Conservation (phyloP, 2,113 vertebrate species). For the Eleginops maclovinus region DNA sequence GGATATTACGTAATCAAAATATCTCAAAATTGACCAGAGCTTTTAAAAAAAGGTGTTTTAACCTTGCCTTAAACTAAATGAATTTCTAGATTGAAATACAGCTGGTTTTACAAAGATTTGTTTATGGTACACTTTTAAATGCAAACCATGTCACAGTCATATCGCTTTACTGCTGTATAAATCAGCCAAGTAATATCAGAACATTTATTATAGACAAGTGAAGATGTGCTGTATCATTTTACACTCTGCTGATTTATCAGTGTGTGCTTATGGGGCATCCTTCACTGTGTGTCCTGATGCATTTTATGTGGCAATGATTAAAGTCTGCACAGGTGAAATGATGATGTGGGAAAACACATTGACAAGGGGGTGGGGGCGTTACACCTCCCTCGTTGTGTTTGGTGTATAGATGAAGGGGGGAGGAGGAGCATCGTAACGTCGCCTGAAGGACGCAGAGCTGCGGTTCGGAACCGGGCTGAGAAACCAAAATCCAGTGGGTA, state of each 20-base stretch:
- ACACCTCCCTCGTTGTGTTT: constrained; percentile 5
- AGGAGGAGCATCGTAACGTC: constrained; percentile 58
- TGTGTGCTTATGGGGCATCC: background rate
- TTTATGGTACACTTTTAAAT: background rate
- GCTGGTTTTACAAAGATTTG: background rate
- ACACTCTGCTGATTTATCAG: background rate
- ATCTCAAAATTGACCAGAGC: too few relatives aligned
- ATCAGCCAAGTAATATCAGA: background rate
- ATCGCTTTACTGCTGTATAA: background rate
- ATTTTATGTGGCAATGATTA: constrained; percentile 6
- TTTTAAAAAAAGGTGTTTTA: too few relatives aligned
- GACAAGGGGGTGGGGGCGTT: background rate
- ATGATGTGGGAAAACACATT: constrained; percentile 10
- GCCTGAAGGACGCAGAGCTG: constrained; percentile 58
- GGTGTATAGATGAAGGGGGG: constrained; percentile 51
- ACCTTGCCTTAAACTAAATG: too few relatives aligned
- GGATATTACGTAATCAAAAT: too few relatives aligned
- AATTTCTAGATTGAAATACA: background rate
- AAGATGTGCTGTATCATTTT: constrained; percentile 5
- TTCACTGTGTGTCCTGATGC: background rate
- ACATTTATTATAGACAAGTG: background rate
- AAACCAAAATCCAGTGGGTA: constrained; percentile 38
- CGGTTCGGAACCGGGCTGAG: constrained; percentile 48
- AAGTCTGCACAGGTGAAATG: constrained; percentile 21
- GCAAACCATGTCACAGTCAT: background rate